phyloP scores from a whole-genome alignment of 1,140 invertebrate genomes.

The Magallana angulata region DNA sequence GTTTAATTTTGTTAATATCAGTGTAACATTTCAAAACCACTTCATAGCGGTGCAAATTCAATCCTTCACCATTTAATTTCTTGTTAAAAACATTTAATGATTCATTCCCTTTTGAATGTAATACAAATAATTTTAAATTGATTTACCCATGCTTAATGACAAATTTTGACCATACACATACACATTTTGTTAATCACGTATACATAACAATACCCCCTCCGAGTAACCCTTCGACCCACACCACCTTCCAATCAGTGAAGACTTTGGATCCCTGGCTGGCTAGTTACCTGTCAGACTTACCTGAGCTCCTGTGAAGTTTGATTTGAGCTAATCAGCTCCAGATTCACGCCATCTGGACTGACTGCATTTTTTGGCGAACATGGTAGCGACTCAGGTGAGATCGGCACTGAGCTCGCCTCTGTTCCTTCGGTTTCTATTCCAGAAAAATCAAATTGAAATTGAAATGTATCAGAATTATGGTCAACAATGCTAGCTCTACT shows the following conservation, averaged over 20 bases:
- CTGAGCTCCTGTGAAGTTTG: slow-evolving; percentile 55
- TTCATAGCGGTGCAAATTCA: too few species aligned
- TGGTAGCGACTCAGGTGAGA: not conserved
- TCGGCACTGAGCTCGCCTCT: slow-evolving; percentile 37
- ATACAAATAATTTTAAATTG: too few species aligned
- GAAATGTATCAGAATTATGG: slow-evolving; percentile 66
- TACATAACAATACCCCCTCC: too few species aligned
- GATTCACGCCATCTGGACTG: slow-evolving; percentile 53
- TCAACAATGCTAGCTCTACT: slow-evolving; percentile 56
- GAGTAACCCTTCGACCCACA: not conserved
- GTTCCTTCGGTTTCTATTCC: slow-evolving; percentile 60
- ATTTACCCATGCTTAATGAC: too few species aligned
- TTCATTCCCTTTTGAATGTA: too few species aligned
- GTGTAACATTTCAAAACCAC: too few species aligned
- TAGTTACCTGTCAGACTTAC: slow-evolving; percentile 45
- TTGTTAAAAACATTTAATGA: too few species aligned
- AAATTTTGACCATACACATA: too few species aligned
- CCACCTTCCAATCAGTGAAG: slow-evolving; percentile 10
- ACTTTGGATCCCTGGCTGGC: slow-evolving; percentile 26
- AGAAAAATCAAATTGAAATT: slow-evolving; percentile 73
- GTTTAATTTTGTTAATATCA: too few species aligned
- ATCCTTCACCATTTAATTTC: too few species aligned
- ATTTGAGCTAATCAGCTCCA: slow-evolving; percentile 52
- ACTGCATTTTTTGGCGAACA: slow-evolving; percentile 4
- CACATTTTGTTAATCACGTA: too few species aligned